Percentiles rank a stretch among this genome's conserved stretches.
Conservation (phyloP, 1,140 invertebrate genomes). For the Pectinophora gossypiella region DNA sequence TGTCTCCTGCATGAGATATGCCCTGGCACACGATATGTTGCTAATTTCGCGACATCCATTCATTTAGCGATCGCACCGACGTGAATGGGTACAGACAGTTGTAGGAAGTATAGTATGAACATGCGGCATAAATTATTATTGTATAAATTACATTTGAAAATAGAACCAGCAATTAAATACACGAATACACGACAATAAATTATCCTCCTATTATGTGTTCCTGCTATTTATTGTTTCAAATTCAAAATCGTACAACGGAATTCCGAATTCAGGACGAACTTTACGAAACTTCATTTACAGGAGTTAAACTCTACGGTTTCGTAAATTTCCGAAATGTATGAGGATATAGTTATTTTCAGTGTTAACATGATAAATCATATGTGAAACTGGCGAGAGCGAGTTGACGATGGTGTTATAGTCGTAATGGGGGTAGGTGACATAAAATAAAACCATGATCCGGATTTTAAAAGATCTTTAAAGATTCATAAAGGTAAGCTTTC, state of each 20-base stretch:
- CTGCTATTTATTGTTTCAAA: conserved; percentile 31
- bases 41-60: conserved; percentile 67
- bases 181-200: conserved; percentile 29
- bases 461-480: conserved; percentile 67
- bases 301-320: background rate
- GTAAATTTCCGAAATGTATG: background rate
- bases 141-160: conserved; percentile 51
- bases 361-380: background rate
- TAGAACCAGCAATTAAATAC: conserved; percentile 45
- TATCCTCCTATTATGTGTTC: conserved; percentile 29
- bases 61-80: conserved; percentile 48
- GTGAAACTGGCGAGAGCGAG: no score
- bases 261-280: conserved; percentile 26
- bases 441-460: conserved; percentile 34
- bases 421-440: conserved; percentile 17
- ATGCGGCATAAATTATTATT: conserved; percentile 40
- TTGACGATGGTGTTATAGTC: no score
- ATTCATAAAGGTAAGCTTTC: conserved; percentile 64
- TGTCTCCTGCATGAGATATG: conserved; percentile 56
- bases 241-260: conserved; percentile 24
- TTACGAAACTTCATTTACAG: conserved; percentile 23
- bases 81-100: conserved; percentile 58
- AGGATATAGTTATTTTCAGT: background rate
- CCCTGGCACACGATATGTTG: conserved; percentile 55
- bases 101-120: conserved; percentile 40